Evolutionary conservation across 2,888 invertebrate species (phyloP).

Genomic region (Chydorus sphaericus): DNA sequence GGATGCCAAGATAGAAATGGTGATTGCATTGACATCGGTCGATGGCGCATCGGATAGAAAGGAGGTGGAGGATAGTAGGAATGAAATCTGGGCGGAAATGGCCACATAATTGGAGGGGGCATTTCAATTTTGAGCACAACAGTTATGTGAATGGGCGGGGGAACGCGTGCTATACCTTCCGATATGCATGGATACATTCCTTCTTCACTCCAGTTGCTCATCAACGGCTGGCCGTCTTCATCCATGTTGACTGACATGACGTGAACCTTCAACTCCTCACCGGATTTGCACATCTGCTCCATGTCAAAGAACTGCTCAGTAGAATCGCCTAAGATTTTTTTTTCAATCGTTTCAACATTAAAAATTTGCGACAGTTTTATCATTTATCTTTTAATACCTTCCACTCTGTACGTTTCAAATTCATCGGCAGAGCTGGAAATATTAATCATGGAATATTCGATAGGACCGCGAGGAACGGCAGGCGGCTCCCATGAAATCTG

Average conservation of each 20-base stretch:
- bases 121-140: neutral
- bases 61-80: neutral
- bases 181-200: neutral
- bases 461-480: neutral
- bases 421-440: neutral
- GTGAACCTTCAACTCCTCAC: neutral
- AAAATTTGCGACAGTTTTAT: too few relatives aligned
- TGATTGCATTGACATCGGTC: neutral
- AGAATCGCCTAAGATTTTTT: neutral
- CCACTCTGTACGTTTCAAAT: too few relatives aligned
- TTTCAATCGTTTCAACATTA: too few relatives aligned
- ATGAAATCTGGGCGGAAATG: neutral
- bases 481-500: neutral
- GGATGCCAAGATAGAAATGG: too few relatives aligned
- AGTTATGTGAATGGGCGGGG: neutral
- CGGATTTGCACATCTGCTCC: neutral
- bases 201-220: neutral
- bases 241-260: neutral
- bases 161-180: slow-evolving; percentile 1
- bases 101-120: neutral
- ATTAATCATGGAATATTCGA: neutral
- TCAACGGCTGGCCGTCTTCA: neutral
- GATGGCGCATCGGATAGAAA: neutral
- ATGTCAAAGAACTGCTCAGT: neutral
- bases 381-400: too few relatives aligned